These are phyloP conservation scores for Mactra quadrangularis DNA, from an alignment of 1,140 invertebrate genomes.

Conservation along the genomic window DNA sequence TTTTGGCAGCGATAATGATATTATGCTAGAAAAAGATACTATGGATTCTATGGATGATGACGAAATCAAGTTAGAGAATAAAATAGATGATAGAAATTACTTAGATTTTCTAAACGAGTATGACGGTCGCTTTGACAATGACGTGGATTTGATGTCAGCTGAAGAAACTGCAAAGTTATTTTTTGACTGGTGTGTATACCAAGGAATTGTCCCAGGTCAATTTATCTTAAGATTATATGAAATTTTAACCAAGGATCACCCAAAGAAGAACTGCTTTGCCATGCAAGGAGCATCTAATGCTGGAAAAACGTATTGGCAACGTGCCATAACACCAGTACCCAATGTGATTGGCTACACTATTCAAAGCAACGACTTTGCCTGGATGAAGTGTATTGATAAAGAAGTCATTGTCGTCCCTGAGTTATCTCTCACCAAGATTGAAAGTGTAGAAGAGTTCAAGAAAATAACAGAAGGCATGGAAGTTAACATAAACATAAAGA, in stretches of 20 bases:
- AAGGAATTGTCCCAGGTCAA: too few species aligned
- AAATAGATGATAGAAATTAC: too few species aligned
- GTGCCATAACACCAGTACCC: background rate
- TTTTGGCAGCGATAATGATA: too few species aligned
- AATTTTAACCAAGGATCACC: background rate
- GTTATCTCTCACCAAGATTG: background rate
- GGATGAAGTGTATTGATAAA: background rate
- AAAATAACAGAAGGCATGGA: background rate
- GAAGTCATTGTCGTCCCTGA: background rate
- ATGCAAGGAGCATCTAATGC: constrained; percentile 9
- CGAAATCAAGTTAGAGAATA: too few species aligned
- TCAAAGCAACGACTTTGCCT: background rate
- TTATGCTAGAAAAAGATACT: too few species aligned
- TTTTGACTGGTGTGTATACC: too few species aligned
- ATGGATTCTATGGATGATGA: too few species aligned
- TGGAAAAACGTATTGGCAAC: constrained; percentile 16
- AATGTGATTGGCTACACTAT: background rate
- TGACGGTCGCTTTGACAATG: too few species aligned
- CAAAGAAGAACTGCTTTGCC: constrained; percentile 2
- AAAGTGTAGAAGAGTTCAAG: background rate
- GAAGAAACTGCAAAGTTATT: too few species aligned
- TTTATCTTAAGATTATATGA: constrained; percentile 2
- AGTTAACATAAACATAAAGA: background rate
- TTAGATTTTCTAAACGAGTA: too few species aligned
- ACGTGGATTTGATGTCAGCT: too few species aligned